A percentile compares a stretch with the other conserved stretches of the same genome.
Conservation (phyloP, 2,797 vertebrate genomes). For the Protonibea diacanthus region DNA sequence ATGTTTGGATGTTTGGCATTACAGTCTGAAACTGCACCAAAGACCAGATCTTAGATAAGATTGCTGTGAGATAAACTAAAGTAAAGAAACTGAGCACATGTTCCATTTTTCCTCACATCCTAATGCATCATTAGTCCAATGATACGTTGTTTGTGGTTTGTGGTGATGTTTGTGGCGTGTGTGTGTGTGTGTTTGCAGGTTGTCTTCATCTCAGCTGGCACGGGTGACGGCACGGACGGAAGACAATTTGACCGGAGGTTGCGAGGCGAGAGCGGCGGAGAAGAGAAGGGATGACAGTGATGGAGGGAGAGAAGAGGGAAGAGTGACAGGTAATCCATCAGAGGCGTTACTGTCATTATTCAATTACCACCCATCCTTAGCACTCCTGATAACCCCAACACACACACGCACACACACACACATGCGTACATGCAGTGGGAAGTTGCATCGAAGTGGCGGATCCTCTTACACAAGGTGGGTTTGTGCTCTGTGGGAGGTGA, state of each 20-base stretch:
- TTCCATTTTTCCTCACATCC: neutral
- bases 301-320: constrained; percentile 68
- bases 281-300: constrained; percentile 79
- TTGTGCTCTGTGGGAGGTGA: constrained; percentile 65
- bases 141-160: too few species aligned
- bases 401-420: constrained; percentile 35
- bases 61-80: too few species aligned
- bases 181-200: constrained; percentile 31
- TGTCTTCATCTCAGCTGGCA: constrained; percentile 59
- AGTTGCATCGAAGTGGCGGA: constrained; percentile 47
- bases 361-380: constrained; percentile 84
- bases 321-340: constrained; percentile 86
- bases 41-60: too few species aligned
- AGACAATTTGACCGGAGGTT: constrained; percentile 69
- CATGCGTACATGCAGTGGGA: constrained; percentile 24
- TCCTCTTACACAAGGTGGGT: constrained; percentile 66
- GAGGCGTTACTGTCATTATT: constrained; percentile 83
- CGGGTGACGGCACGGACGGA: constrained; percentile 49
- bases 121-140: neutral
- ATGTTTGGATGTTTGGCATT: too few species aligned
- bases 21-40: too few species aligned
- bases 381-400: constrained; percentile 69
- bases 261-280: constrained; percentile 51
- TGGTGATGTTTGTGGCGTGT: too few species aligned
- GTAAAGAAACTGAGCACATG: neutral